Percentiles rank a stretch among this genome's conserved stretches.
phyloP scores from a whole-genome alignment of 2,888 invertebrate genomes.

The Chaetogeoica ovagalla region DNA sequence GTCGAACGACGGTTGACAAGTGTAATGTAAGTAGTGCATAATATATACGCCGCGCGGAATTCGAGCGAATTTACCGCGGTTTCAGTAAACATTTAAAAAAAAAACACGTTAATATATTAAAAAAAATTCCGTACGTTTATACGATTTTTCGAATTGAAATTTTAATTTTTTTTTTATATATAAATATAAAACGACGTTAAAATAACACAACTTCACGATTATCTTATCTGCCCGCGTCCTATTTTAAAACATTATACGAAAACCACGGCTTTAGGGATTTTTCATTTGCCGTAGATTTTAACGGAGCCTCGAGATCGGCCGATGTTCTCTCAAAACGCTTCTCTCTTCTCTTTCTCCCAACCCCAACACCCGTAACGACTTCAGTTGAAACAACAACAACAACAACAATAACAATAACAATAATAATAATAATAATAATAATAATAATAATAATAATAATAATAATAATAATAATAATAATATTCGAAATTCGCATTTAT shows the following conservation, averaged over 20 bases:
- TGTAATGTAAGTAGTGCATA: too few relatives aligned
- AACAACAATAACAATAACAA: not conserved
- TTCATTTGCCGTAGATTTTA: constrained; percentile 40
- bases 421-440: constrained; percentile 6
- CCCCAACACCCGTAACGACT: not conserved
- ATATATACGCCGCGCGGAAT: not conserved
- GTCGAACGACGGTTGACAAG: constrained; percentile 2
- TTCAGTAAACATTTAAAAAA: constrained; percentile 13
- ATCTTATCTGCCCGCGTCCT: constrained; percentile 24
- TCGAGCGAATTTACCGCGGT: constrained; percentile 16
- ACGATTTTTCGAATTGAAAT: constrained; percentile 20
- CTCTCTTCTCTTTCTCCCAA: not conserved
- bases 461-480: constrained; percentile 24
- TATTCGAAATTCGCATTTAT: constrained; percentile 43
- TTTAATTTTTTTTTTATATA: too few relatives aligned
- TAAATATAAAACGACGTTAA: constrained; percentile 40
- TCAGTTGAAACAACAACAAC: not conserved
- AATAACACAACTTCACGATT: constrained; percentile 40
- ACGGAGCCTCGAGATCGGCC: constrained; percentile 14
- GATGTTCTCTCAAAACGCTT: constrained; percentile 28
- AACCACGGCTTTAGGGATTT: constrained; percentile 40
- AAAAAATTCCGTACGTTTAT: not conserved
- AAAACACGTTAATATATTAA: not conserved
- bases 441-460: constrained; percentile 21
- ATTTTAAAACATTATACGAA: constrained; percentile 15